A percentile compares a stretch with the other conserved stretches of the same genome.
Conservation (phyloP, 2,797 vertebrate genomes). For the Coregonus suidteri region DNA sequence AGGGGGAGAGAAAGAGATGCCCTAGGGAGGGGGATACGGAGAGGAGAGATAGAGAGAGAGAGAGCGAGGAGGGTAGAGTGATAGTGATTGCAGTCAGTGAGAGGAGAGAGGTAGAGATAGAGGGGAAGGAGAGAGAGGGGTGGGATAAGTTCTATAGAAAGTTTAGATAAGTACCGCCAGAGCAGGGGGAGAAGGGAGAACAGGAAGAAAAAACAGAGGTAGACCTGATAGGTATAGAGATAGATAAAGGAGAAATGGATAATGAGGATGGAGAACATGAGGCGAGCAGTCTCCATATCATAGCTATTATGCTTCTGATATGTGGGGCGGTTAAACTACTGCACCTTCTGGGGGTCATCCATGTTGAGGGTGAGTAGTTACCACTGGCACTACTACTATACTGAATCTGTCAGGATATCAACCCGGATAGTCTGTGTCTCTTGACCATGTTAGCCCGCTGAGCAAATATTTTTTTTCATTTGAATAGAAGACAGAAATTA, state of each 20-base stretch:
- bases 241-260: constrained; percentile 51
- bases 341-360: constrained; percentile 74
- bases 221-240: background rate
- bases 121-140: constrained; percentile 9
- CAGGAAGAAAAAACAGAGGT: background rate
- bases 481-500: background rate
- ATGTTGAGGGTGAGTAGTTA: constrained; percentile 72
- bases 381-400: background rate
- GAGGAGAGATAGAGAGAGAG: constrained; percentile 13
- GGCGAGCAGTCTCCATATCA: constrained; percentile 56
- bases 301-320: constrained; percentile 69
- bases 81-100: constrained; percentile 21
- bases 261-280: constrained; percentile 57
- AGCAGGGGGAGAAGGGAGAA: constrained; percentile 11
- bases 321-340: constrained; percentile 72
- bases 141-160: constrained; percentile 8
- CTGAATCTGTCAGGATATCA: too few species aligned
- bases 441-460: too few species aligned
- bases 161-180: constrained; percentile 2
- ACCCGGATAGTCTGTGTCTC: too few species aligned
- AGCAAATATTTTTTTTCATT: background rate
- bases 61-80: background rate
- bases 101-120: background rate
- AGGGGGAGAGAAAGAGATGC: constrained; percentile 18
- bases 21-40: constrained; percentile 41